These are phyloP conservation scores for Entomobrya proxima DNA, from an alignment of 2,888 invertebrate genomes.

Conservation along the genomic window DNA sequence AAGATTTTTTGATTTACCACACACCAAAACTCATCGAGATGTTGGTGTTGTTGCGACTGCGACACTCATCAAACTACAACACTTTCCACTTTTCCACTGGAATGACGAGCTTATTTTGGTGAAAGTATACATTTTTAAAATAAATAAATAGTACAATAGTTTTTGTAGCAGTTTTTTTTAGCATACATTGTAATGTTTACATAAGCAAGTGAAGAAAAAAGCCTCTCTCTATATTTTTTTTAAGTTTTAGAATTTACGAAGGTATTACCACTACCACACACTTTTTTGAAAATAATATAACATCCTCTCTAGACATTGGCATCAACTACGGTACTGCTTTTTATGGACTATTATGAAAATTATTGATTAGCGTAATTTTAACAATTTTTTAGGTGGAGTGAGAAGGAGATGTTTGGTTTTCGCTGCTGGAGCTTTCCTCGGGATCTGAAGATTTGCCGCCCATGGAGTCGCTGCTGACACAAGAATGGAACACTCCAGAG, in stretches of 20 bases:
- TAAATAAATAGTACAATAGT: too few species aligned
- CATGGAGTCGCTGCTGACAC: conserved; percentile 19
- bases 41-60: background rate
- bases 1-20: background rate
- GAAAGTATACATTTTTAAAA: too few species aligned
- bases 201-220: background rate
- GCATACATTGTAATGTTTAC: background rate
- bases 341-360: too few species aligned
- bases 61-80: conserved; percentile 20
- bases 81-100: conserved; percentile 28
- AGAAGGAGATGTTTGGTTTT: background rate
- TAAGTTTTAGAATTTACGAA: too few species aligned
- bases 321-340: too few species aligned
- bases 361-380: too few species aligned
- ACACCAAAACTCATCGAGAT: background rate
- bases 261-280: too few species aligned
- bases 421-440: background rate
- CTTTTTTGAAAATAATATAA: too few species aligned
- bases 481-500: background rate
- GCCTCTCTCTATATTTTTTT: too few species aligned
- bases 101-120: background rate
- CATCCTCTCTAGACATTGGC: too few species aligned
- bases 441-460: conserved; percentile 23
- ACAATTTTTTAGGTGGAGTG: background rate
- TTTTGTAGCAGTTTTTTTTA: background rate